A percentile compares a stretch with the other conserved stretches of the same genome.
These are phyloP conservation scores for Neoascia interrupta DNA, from an alignment of 2,888 invertebrate genomes.

Conservation along the genomic window DNA sequence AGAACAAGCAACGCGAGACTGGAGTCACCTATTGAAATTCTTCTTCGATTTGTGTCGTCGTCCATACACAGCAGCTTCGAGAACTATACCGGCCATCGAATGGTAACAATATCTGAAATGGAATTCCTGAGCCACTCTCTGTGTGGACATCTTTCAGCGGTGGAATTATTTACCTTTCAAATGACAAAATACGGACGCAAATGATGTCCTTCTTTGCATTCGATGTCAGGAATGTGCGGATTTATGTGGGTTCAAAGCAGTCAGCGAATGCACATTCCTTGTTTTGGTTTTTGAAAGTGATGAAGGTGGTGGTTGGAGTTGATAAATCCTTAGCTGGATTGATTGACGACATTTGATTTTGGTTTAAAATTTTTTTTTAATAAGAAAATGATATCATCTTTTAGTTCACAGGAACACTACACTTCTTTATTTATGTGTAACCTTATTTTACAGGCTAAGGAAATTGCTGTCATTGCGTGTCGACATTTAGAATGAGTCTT, in stretches of 20 bases:
- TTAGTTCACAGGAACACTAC: no score
- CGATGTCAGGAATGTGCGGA: slow-evolving; percentile 61
- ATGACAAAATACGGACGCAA: slow-evolving; percentile 68
- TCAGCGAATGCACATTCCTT: background rate
- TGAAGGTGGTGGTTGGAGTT: slow-evolving; percentile 1
- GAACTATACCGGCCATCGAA: slow-evolving; percentile 63
- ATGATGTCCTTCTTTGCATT: slow-evolving; percentile 66
- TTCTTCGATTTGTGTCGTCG: slow-evolving; percentile 24
- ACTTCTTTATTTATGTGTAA: no score
- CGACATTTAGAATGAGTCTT: no score
- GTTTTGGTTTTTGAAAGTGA: background rate
- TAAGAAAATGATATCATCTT: no score
- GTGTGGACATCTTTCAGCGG: slow-evolving; percentile 44
- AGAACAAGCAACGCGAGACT: slow-evolving; percentile 8
- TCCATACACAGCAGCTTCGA: slow-evolving; percentile 17
- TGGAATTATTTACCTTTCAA: slow-evolving; percentile 67
- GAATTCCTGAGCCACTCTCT: slow-evolving; percentile 44
- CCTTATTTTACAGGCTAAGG: no score
- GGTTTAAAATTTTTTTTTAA: background rate
- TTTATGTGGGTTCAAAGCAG: slow-evolving; percentile 56
- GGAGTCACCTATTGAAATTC: slow-evolving; percentile 47
- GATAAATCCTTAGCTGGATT: slow-evolving; percentile 24
- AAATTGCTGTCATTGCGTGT: no score
- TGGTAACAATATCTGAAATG: slow-evolving; percentile 69
- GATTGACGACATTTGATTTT: slow-evolving; percentile 5